Base-by-base conservation (phyloP, 2,888 invertebrate genomes). In the Pantelozetes paolii region DNA sequence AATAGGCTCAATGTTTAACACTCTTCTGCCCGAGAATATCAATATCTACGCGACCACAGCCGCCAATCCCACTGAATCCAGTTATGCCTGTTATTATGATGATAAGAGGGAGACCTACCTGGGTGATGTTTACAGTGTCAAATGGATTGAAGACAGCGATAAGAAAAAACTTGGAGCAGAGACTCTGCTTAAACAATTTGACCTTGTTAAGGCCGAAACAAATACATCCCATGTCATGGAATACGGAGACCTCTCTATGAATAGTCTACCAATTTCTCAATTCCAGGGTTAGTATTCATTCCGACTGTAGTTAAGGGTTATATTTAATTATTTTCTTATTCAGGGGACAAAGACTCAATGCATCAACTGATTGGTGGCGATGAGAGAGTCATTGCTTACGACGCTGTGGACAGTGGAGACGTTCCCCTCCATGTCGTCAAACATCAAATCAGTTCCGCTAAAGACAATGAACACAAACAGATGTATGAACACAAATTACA, bases 31-130 rank as follows among this genome's bases (percentile, higher is more conserved):
- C 0, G 80, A 82, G 26, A 80, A 85, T 78, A 82, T 84, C 76
- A 84, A 84, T 77, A 26, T 69, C 1, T 69, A 69, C 28, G 69
- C 69, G 26, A 69, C 86, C 50, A 86, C 87, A 5, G 87, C 87
- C 23, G 84, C 87, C 28, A 86, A 85, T 79, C 80, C 83, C 1
- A 79, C 83, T 20, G 86, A 87, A 79, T 84, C 84, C 8, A 86
- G 86, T 0, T 86, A 84, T 79, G 87, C 86, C 67, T 86, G 86
- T 76, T 87, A 86, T 79, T 86, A 81, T 78, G 86, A 86, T 78
- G 81, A 82, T 1, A 9, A 3, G 2, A 3, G 42, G 15, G 15
- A 9, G 1, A 69, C 69, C 11, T 69, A 45, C 26, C 45, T 69
- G 26, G 69, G 87, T 9, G 87, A 87, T 80, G 83, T 86, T 5